Evolutionary conservation across 2,888 invertebrate species (phyloP).

Genomic region (Portevinia maculata): DNA sequence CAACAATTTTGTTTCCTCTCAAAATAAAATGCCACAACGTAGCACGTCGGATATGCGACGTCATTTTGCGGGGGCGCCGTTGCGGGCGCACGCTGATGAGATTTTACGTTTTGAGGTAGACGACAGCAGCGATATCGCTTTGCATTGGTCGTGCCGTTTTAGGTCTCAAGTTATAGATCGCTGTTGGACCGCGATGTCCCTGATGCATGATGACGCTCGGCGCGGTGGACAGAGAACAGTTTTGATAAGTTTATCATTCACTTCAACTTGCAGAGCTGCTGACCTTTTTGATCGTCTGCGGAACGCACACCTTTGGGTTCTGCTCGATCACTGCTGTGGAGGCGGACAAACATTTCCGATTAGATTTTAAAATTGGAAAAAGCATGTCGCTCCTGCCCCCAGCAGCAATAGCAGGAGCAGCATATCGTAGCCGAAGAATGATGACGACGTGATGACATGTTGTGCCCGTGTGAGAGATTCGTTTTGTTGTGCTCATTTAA

Average conservation of each 20-base stretch:
- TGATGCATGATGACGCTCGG: conserved; percentile 34
- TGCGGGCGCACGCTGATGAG: conserved; percentile 64
- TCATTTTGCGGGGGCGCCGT: conserved; percentile 45
- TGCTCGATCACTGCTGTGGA: conserved; percentile 45
- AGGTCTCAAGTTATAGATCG: conserved; percentile 42
- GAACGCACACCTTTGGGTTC: conserved; percentile 45
- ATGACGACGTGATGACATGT: conserved; percentile 68
- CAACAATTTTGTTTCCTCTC: conserved; percentile 39
- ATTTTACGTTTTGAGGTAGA: conserved; percentile 56
- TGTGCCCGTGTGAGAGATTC: conserved; percentile 29
- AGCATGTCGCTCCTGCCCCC: conserved; percentile 49
- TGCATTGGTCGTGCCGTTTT: conserved; percentile 57
- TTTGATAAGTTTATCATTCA: conserved; percentile 67
- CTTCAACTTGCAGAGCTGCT: conserved; percentile 6
- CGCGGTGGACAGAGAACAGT: conserved; percentile 47
- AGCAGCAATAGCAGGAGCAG: conserved; percentile 40
- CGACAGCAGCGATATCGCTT: conserved; percentile 50
- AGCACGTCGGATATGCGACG: neutral
- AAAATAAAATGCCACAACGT: neutral
- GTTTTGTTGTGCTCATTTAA: conserved; percentile 27
- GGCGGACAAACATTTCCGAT: conserved; percentile 74
- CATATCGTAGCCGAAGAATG: conserved; percentile 41
- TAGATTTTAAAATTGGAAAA: conserved; percentile 74
- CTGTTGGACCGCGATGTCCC: conserved; percentile 34
- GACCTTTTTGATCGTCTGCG: conserved; percentile 50